Evolutionary conservation across 2,888 invertebrate species (phyloP), one percentile per base, ranked within the genome.

Genomic region (Meteorus colon): DNA sequence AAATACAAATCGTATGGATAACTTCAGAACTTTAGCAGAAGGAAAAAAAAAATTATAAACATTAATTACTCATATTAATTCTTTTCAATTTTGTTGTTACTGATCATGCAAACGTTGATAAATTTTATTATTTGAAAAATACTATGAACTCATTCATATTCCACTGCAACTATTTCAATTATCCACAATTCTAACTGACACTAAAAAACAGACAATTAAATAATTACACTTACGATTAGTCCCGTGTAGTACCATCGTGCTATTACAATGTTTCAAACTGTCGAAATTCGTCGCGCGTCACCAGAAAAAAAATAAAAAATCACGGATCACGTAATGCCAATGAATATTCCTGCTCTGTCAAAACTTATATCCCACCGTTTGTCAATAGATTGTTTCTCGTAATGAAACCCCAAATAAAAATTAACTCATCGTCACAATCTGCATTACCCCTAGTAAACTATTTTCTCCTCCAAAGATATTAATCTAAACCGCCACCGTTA

Each of bases 181-280:
- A 8, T 12, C 12, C 29, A 65, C 16, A 45, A 37, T 65, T 5
- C 4, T 14, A 66, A 34, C 37, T 24, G 10, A 27, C 29, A 27
- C 1, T 55, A 69, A 19, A 8, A 19, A 29, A 27, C 41, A 29
- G 16, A 69, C 55, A 45, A 48, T n/a, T 19, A 48, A 29, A 65
- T 55, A 66, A 66, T 75, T 6, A 77, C 79, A 89, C 89, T 89
- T 89, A 89, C 89, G 89, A 84, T 88, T 88, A 76, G 87, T 86
- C 83, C 88, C 89, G 87, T 89, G 89, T 74, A 89, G 87, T 78
- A 89, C 89, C 89, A 89, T 89, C 84, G 84, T 87, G 86, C 76
- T 80, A 81, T 78, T 73, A 73, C 34, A 62, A 73, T 24, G 41
- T 45, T 19, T 16, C 27, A 34, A 69, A 29, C 45, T 12, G 71